A percentile compares a stretch with the other conserved stretches of the same genome.
These are phyloP conservation scores for Alosa alosa DNA, from an alignment of 2,113 vertebrate species.

Conservation along the genomic window DNA sequence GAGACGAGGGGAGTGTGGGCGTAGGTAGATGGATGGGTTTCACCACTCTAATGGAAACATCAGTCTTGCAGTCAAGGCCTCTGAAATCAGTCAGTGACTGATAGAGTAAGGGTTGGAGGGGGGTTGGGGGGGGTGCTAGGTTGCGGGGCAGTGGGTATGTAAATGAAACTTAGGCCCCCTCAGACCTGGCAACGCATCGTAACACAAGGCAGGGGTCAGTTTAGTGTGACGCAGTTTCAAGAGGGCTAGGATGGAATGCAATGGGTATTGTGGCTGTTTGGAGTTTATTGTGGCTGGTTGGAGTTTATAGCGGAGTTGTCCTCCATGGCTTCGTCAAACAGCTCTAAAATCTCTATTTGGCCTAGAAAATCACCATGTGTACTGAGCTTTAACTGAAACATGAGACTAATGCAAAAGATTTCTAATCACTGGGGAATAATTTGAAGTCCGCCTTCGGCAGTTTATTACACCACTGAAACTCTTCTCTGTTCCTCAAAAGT, in stretches of 20 bases:
- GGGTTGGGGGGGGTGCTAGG: background rate
- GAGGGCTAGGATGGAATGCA: background rate
- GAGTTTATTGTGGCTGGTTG: background rate
- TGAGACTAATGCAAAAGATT: background rate
- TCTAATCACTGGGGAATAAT: too few relatives aligned
- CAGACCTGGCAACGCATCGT: background rate
- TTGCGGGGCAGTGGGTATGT: background rate
- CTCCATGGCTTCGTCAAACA: background rate
- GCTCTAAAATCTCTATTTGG: background rate
- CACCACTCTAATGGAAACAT: background rate
- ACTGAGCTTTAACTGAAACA: background rate
- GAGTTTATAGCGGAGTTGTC: background rate
- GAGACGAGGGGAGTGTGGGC: background rate
- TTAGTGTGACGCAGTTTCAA: background rate
- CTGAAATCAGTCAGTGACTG: background rate
- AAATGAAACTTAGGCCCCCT: background rate
- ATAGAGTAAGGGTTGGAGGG: background rate
- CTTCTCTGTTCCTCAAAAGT: too few relatives aligned
- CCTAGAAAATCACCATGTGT: background rate
- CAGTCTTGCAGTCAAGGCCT: constrained; percentile 20
- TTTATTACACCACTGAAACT: too few relatives aligned
- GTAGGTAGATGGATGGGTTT: constrained; percentile 11
- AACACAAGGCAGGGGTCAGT: background rate
- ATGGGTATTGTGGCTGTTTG: background rate
- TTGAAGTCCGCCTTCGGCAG: too few relatives aligned